Conservation (phyloP, 2,113 vertebrate species). For the Cercopithecus mona region DNA sequence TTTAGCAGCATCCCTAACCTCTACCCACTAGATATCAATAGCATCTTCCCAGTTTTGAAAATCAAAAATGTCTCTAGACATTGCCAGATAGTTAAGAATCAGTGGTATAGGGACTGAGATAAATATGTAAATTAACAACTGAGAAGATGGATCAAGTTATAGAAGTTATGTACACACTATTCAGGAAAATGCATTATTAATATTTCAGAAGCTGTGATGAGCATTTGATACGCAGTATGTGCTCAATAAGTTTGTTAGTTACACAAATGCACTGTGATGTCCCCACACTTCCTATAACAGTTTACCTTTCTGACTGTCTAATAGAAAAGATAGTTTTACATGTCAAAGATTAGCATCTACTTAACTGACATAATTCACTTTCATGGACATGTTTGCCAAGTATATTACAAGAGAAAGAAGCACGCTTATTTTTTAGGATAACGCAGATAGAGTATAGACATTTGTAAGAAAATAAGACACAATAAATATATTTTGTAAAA, state of each 20-base stretch:
- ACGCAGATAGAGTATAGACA: neutral
- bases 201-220: neutral
- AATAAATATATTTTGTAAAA: neutral
- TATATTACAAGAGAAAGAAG: neutral
- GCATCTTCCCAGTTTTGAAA: neutral
- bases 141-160: neutral
- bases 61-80: neutral
- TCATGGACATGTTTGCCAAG: constrained; percentile 14
- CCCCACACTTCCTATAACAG: neutral
- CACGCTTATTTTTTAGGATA: constrained; percentile 11
- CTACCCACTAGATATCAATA: neutral
- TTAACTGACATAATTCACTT: neutral
- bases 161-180: neutral
- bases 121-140: neutral
- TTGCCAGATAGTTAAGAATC: neutral
- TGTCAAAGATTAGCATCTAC: neutral
- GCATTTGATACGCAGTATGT: neutral
- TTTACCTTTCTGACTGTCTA: neutral
- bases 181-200: neutral
- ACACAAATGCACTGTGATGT: neutral
- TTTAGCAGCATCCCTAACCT: neutral
- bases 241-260: neutral
- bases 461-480: neutral
- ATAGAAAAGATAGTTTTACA: neutral
- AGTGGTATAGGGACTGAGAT: neutral